Conservation (phyloP, 2,888 invertebrate genomes). For the Ypsolopha scabrella region DNA sequence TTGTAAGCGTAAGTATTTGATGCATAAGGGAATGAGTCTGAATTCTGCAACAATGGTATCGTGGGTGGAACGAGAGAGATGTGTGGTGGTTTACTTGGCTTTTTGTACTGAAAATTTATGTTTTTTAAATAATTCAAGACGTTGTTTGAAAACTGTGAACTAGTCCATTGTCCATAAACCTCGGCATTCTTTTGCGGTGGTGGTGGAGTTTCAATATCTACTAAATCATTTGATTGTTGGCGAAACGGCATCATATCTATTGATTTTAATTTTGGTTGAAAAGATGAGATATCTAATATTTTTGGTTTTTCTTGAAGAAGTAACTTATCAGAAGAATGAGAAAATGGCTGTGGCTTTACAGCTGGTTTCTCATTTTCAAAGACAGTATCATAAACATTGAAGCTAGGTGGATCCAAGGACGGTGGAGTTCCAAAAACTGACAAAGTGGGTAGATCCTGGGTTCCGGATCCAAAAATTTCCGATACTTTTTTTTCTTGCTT, state of each 20-base stretch:
- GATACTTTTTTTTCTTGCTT: conserved; percentile 11
- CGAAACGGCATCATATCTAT: too few species aligned
- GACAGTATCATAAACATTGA: conserved; percentile 17
- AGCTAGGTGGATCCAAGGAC: conserved; percentile 16
- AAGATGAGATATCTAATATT: too few species aligned
- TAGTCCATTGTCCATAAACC: conserved; percentile 50
- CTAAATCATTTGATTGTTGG: background rate
- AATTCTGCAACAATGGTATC: conserved; percentile 35
- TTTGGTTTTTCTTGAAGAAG: too few species aligned
- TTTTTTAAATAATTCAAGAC: conserved; percentile 52
- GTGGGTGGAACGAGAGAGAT: conserved; percentile 27
- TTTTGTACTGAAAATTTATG: conserved; percentile 32
- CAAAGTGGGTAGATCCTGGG: conserved; percentile 20
- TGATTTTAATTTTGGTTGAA: too few species aligned
- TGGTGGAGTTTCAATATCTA: conserved; percentile 38
- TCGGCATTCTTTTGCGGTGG: conserved; percentile 26
- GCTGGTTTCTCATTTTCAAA: conserved; percentile 13
- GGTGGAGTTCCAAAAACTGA: conserved; percentile 47
- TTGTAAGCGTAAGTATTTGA: conserved; percentile 19
- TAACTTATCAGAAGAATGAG: too few species aligned
- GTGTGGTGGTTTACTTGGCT: conserved; percentile 19
- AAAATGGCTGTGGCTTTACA: too few species aligned
- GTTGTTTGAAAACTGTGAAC: conserved; percentile 44
- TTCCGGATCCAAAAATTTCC: conserved; percentile 15
- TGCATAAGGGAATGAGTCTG: conserved; percentile 44